Base-by-base conservation (phyloP, 1,140 invertebrate genomes). In the Lepidurus couesii region DNA sequence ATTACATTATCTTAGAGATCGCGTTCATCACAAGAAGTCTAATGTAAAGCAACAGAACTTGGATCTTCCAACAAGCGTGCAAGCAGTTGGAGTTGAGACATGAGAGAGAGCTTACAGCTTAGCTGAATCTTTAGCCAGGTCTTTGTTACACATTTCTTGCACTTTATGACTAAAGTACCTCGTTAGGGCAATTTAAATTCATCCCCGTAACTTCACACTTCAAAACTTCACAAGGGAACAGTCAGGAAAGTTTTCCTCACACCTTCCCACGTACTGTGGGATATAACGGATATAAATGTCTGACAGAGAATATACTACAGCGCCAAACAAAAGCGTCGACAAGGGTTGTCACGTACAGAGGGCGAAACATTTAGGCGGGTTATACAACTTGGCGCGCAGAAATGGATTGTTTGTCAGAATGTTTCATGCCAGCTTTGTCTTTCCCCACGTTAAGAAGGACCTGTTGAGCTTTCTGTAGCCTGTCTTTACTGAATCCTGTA, bases 1-100 rank as follows among this genome's bases (percentile, higher is more conserved):
- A 65, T 65, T 65, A 65, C 53, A 65, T 65, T 65, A 65, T 65
- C 53, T 9, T 65, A 65, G 53, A 65, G 21, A 16, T 65, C 53
- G 53, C 53, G 53, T 65, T 65, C 53, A 65, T 65, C 53, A 65
- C n/a, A n/a, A 65, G 16, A 9, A 65, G 6, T 7, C 21, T 7
- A 65, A 65, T 65, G 53, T 65, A 65, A 65, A 7, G 53, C 53
- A 65, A 65, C 16, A 65, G 13, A 21, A 65, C 53, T 34, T 34
- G 34, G 34, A 34, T 34, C 34, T 34, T 34, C 34, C 34, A 34
- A 34, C 26, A 3, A 4, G 34, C 4, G 34, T 3, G 34, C 34
- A 34, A 34, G 34, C 34, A 34, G 34, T 34, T 34, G 34, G 34
- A 26, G 26, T 26, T 26, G 26, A 24, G 24, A 24, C 24, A 3